Evolutionary conservation across 2,797 vertebrate genomes (phyloP).

Genomic region (Geotria australis): DNA sequence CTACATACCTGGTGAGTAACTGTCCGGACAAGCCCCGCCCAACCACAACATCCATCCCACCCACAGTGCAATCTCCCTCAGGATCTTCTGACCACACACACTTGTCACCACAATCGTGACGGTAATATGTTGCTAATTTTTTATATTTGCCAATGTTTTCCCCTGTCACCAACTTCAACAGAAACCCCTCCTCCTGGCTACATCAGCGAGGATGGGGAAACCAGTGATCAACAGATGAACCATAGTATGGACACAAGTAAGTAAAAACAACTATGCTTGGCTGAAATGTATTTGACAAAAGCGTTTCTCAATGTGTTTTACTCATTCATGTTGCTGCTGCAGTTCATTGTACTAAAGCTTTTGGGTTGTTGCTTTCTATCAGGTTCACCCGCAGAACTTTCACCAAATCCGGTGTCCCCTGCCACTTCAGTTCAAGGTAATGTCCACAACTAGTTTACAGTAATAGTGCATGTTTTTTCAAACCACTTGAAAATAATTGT

Average conservation of each 20-base stretch:
- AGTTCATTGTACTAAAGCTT: too few species aligned
- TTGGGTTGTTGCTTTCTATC: constrained; percentile 3
- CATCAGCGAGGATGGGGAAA: constrained; percentile 97
- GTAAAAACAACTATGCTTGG: background rate
- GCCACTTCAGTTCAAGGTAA: constrained; percentile 17
- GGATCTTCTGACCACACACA: too few species aligned
- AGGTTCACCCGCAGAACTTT: constrained; percentile 90
- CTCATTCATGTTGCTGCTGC: too few species aligned
- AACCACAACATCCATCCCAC: too few species aligned
- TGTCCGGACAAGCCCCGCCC: background rate
- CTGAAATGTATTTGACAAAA: too few species aligned
- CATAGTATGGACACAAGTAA: constrained; percentile 98
- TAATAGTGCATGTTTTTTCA: background rate
- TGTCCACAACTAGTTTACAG: background rate
- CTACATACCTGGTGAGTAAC: constrained; percentile 66
- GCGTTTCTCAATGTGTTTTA: too few species aligned
- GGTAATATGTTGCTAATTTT: background rate
- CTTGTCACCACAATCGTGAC: background rate
- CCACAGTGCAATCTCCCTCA: background rate
- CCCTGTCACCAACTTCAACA: constrained; percentile 5
- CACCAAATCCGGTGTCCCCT: constrained; percentile 62
- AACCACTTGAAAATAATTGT: background rate
- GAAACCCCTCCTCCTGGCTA: constrained; percentile 91
- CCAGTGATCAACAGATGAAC: constrained; percentile 83
- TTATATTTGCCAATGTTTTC: background rate